Base-by-base conservation (phyloP, 2,113 vertebrate genomes). In the Chloropsis hardwickii region DNA sequence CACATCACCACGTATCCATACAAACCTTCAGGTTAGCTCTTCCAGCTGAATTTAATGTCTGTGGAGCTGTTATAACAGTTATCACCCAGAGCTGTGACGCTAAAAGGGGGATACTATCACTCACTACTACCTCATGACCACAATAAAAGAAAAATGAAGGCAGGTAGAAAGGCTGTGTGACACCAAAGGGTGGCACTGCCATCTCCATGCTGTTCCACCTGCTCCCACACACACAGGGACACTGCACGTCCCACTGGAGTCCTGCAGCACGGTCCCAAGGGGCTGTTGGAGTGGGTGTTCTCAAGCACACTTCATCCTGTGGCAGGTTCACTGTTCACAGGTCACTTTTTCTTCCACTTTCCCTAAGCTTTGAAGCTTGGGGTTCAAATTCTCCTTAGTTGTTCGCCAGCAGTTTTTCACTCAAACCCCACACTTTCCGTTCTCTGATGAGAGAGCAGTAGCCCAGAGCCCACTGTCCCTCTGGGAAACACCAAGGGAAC, bases 161-260 rank as follows among this genome's bases (percentile, higher is more conserved):
- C 29, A 74, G 37, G 28, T 20, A 81, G 45, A 61, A 65, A 65
- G 39, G 12, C 45, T 33, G 27, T 48, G 84, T 51, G 72, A 64
- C 2, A 2, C 33, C 44, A 33, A 3, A 2, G 60, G 35, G 24
- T 12, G 10, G 64, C 88, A 56, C 27, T 80, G 60, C 35, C 57
- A 45, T 37, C 54, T 67, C 45, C 7, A 23, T 6, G 33, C 37
- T 48, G 50, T 9, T 12, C 24, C 44, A 50, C 4, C 17, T 1
- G 0, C 18, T 35, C 33, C 50, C 65, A 40, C 4, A 45, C 4
- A 40, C 1, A 0, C 18, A 28, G 12, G 33, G 61, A 67, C 23
- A 5, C 9, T 17, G 25, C 31, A 9, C 8, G 10, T 29, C 20
- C 9, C 6, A 1, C 28, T 13, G 8, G 39, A 33, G 61, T 24